These are phyloP conservation scores for Gila robusta DNA, from an alignment of 2,797 vertebrate species.

Conservation along the genomic window DNA sequence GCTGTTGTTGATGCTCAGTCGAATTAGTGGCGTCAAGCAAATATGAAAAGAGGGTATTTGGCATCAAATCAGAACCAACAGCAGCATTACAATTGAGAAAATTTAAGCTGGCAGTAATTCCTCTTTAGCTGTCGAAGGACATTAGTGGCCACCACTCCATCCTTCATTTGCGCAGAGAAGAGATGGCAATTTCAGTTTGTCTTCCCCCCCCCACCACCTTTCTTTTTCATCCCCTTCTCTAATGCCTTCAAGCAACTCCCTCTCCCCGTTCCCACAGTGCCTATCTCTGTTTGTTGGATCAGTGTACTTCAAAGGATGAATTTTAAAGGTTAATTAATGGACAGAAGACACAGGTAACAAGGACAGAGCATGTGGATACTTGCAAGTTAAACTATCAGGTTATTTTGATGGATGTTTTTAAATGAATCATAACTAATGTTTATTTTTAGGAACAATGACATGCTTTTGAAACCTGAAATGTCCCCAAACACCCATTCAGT, in stretches of 20 bases:
- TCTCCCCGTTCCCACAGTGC: not conserved
- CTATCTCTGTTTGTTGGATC: constrained; percentile 9
- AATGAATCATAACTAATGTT: too few species aligned
- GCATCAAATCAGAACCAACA: constrained; percentile 52
- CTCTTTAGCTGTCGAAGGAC: constrained; percentile 49
- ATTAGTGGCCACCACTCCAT: constrained; percentile 53
- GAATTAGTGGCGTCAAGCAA: constrained; percentile 43
- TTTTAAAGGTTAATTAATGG: not conserved
- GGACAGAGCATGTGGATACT: too few species aligned
- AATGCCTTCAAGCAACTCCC: constrained; percentile 2
- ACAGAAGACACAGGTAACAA: not conserved
- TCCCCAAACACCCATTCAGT: too few species aligned
- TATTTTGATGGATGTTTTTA: too few species aligned
- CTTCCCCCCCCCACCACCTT: not conserved
- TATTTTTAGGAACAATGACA: too few species aligned
- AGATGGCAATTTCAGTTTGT: constrained; percentile 49
- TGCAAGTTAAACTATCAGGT: not conserved
- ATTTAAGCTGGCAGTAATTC: constrained; percentile 56
- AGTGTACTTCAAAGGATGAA: not conserved
- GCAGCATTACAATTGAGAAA: constrained; percentile 53
- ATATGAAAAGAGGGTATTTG: constrained; percentile 47
- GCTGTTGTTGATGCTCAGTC: constrained; percentile 40
- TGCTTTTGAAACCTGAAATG: too few species aligned
- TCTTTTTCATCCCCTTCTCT: not conserved
- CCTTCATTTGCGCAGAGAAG: constrained; percentile 41